Percentiles rank a stretch among this genome's conserved stretches.
Conservation (phyloP, 2,888 invertebrate genomes). For the Cenopis cana region DNA sequence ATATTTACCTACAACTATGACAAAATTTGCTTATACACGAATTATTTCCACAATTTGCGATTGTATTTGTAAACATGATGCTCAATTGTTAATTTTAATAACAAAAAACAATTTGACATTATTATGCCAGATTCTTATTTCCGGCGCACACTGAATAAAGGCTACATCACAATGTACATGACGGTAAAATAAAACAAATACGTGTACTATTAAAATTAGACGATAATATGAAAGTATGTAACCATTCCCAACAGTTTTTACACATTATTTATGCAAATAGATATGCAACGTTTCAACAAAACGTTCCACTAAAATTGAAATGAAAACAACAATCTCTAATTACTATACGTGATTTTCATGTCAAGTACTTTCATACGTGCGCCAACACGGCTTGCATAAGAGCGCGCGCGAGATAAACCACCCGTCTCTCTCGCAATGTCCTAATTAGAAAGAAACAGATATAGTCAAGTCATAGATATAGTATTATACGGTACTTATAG, state of each 20-base stretch:
- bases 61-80: background rate
- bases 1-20: too few relatives aligned
- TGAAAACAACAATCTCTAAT: constrained; percentile 23
- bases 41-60: background rate
- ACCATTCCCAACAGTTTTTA: background rate
- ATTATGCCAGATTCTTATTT: background rate
- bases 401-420: too few relatives aligned
- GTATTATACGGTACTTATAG: too few relatives aligned
- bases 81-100: background rate
- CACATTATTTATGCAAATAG: background rate
- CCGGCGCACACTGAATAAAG: background rate
- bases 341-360: constrained; percentile 21
- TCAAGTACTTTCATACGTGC: background rate
- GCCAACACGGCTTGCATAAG: too few relatives aligned
- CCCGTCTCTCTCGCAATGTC: too few relatives aligned
- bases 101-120: background rate
- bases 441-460: too few relatives aligned
- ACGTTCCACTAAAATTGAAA: background rate
- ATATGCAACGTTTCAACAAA: background rate
- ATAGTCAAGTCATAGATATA: too few relatives aligned
- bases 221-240: background rate
- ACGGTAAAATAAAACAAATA: background rate
- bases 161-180: background rate
- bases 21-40: too few relatives aligned
- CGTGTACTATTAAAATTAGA: too few relatives aligned